Base-by-base conservation (phyloP, 2,113 vertebrate species). In the Barbus barbus region DNA sequence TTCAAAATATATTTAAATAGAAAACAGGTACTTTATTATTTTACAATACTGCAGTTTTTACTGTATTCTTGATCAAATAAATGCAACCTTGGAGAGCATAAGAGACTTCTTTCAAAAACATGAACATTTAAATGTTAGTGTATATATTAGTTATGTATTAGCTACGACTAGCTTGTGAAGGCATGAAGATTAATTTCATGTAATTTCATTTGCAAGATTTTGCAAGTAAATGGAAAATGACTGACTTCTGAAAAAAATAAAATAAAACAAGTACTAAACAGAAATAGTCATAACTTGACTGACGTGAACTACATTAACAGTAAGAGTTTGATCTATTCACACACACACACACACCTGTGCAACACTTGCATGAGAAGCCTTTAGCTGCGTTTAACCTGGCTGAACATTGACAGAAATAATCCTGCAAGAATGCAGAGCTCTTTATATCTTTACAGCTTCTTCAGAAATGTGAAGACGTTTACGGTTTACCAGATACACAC, bases 401-500 rank as follows among this genome's bases (percentile, higher is more conserved):
- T 81, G 26, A 81, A 51, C 61, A 81, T 69, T 69, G 41, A 51
- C 44, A 18, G 48, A 77, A 77, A 77, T 77, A 77, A 56, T 33
- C 46, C 28, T 18, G 44, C 46, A 31, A 48, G 48, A 56, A 77
- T 77, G 46, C 74, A 56, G 14, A 33, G 28, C 48, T 46, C 71
- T 73, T 24, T 46, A 73, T 44, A 41, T n/a, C 22, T 73, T 41
- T 26, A 73, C n/a, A 73, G 22, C 71, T 18, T 13, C 73, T 53
- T 26, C 38, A 22, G 74, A 76, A 53, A 76, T 76, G 16, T 77
- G 44, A 72, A 22, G 5, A 74, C n/a, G 3, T n/a, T 26, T 38
- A 71, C 4, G 38, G 67, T 33, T 41, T n/a, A 71, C 9, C 12
- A 38, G 67, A 71, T 41, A n/a, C 9, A 71, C 33, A 41, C 36